Base-by-base conservation (phyloP, 2,797 vertebrate genomes). In the Mormyrops boulengeri region DNA sequence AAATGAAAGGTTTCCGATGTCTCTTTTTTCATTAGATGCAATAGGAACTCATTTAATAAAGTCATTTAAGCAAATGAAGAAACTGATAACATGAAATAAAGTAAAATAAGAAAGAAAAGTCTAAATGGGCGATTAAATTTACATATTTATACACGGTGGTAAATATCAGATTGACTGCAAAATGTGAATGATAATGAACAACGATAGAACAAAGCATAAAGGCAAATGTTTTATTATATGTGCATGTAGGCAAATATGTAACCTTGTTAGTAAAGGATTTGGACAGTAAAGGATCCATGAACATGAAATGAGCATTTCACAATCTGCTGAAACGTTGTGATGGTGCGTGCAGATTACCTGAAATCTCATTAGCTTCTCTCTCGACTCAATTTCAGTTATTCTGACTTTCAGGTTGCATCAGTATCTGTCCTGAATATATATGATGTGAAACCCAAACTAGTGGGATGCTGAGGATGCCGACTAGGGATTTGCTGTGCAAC, bases 21-120 rank as follows among this genome's bases (percentile, higher is more conserved):
- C 41, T 84, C 19, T 84, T 85, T 26, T 41, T 47, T 85, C 49
- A 26, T 85, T 47, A 12, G n/a, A 47, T 52, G 82, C 4, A 85
- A 50, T 52, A 87, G 7, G 8, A 87, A 87, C 17, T 38, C 50
- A 60, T 57, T 87, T 19, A 87, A 87, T 26, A 85, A 85, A 52
- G 82, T 30, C 9, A 85, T 34, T 87, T 34, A 57, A 34, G 26
- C 8, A 87, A 57, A 34, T 34, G 52, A 87, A 87, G 44, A 55
- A 52, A 11, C 49, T 55, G n/a, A 87, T 87, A 57, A 60, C 50
- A 60, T 55, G 53, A 87, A 87, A 57, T 26, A 87, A 87, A n/a
- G 26, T 0, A 87, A 87, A 87, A 57, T 38, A 17, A 22, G 34
- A 60, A 41, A 41, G 53, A 49, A 85, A 53, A 85, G 14, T 41